Evolutionary conservation across 2,888 invertebrate species (phyloP).

Genomic region (Drosophila fulvimacula): DNA sequence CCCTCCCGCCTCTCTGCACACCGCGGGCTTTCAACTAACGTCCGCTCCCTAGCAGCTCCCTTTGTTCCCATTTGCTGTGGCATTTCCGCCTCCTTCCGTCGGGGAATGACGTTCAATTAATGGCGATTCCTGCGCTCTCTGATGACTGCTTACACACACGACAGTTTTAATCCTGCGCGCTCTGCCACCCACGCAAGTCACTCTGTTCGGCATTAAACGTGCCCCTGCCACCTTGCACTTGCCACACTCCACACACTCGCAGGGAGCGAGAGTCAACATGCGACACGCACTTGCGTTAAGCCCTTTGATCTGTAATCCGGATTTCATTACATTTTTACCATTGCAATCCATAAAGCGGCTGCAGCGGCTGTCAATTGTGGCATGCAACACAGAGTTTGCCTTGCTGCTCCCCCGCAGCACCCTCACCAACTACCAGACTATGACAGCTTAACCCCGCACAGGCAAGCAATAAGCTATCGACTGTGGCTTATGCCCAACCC

Average conservation of each 20-base stretch:
- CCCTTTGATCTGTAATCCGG: constrained; percentile 60
- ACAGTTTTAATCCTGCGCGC: constrained; percentile 39
- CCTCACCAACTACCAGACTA: not conserved
- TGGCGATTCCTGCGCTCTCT: not conserved
- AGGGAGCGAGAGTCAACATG: constrained; percentile 23
- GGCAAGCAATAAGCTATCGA: constrained; percentile 15
- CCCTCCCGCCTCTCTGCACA: not conserved
- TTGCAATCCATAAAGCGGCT: constrained; percentile 32
- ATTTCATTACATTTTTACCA: constrained; percentile 64
- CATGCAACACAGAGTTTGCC: not conserved
- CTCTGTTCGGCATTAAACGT: constrained; percentile 11
- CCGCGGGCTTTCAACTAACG: no score
- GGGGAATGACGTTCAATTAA: constrained; percentile 37
- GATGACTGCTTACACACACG: constrained; percentile 25
- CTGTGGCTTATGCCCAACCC: constrained; percentile 2
- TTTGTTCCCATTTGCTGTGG: no score
- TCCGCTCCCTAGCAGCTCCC: not conserved
- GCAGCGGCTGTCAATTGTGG: constrained; percentile 40
- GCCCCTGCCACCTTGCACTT: not conserved
- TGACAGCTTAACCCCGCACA: constrained; percentile 14
- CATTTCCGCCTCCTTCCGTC: not conserved
- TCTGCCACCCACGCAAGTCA: constrained; percentile 25
- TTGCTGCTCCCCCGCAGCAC: not conserved
- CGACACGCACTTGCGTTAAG: constrained; percentile 41
- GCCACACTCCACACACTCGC: not conserved